Conservation (phyloP, 2,888 invertebrate species). For the Liopterus haemorrhoidalis region DNA sequence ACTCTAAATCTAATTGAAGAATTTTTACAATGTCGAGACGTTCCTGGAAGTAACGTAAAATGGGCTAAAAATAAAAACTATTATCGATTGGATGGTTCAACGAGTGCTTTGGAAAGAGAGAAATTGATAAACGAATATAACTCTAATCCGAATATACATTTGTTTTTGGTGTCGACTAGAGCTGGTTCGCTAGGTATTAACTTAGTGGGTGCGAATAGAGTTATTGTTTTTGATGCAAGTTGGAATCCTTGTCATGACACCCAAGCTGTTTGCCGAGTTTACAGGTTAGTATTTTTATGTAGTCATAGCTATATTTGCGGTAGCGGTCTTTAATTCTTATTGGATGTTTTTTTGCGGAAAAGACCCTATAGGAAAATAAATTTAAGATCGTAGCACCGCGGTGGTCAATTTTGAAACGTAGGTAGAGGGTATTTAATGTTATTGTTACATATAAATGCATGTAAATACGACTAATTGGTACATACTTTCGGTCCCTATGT, state of each 20-base stretch:
- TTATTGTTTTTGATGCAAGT: slow-evolving; percentile 95
- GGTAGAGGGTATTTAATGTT: no score
- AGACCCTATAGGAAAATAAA: no score
- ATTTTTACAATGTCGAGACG: slow-evolving; percentile 69
- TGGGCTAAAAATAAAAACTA: slow-evolving; percentile 87
- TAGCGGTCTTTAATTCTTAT: no score
- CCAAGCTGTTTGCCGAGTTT: slow-evolving; percentile 94
- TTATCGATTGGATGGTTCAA: slow-evolving; percentile 92
- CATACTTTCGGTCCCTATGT: no score
- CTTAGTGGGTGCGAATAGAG: slow-evolving; percentile 93
- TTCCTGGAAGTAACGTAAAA: slow-evolving; percentile 62
- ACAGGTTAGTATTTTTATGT: slow-evolving; percentile 52
- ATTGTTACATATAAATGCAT: no score
- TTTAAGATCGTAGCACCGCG: no score
- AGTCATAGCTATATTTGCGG: no score
- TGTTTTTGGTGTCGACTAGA: slow-evolving; percentile 93
- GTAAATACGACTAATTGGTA: no score
- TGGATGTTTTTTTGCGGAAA: no score
- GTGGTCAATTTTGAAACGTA: no score
- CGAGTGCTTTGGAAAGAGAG: slow-evolving; percentile 89
- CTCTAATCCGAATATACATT: slow-evolving; percentile 72
- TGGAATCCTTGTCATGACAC: slow-evolving; percentile 99
- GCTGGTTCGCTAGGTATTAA: slow-evolving; percentile 97
- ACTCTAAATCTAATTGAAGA: slow-evolving; percentile 94
- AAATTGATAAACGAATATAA: slow-evolving; percentile 96